Evolutionary conservation across 2,113 vertebrate species (phyloP).

Genomic region (Thunnus thynnus): DNA sequence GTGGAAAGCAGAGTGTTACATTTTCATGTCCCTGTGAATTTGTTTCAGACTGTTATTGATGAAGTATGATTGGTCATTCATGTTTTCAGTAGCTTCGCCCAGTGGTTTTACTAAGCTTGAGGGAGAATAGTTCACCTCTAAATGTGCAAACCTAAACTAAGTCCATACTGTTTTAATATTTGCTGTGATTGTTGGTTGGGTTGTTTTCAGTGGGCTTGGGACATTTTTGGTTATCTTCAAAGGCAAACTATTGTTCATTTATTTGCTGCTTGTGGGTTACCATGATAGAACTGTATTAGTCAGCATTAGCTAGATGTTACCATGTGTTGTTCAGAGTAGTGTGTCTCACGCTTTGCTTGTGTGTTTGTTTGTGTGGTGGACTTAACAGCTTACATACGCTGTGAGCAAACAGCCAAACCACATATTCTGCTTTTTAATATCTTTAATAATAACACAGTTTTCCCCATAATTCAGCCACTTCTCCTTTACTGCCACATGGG

Average conservation of each 20-base stretch:
- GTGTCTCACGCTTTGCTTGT: constrained; percentile 32
- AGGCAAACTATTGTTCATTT: constrained; percentile 55
- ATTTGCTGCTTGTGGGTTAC: constrained; percentile 63
- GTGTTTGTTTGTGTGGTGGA: constrained; percentile 32
- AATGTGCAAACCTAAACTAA: constrained; percentile 41
- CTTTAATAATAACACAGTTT: constrained; percentile 14
- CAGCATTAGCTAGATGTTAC: constrained; percentile 49
- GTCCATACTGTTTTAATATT: constrained; percentile 40
- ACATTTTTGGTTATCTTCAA: constrained; percentile 63
- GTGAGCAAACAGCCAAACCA: constrained; percentile 37
- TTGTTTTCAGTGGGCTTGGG: constrained; percentile 42
- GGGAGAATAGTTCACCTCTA: constrained; percentile 20
- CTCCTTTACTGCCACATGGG: constrained; percentile 63
- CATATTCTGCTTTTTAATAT: constrained; percentile 21
- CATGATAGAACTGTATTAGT: constrained; percentile 49
- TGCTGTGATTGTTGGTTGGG: constrained; percentile 33
- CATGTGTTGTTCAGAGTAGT: constrained; percentile 49
- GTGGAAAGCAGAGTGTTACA: not conserved
- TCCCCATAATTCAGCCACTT: constrained; percentile 7
- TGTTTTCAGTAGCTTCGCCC: constrained; percentile 24
- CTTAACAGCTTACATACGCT: constrained; percentile 47
- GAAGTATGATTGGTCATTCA: not conserved
- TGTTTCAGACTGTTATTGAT: not conserved
- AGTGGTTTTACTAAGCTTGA: constrained; percentile 19
- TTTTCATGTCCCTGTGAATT: constrained; percentile 17